A percentile compares a stretch with the other conserved stretches of the same genome.
These are phyloP conservation scores for Smittia sp. DNA, from an alignment of 2,888 invertebrate species.

Conservation along the genomic window DNA sequence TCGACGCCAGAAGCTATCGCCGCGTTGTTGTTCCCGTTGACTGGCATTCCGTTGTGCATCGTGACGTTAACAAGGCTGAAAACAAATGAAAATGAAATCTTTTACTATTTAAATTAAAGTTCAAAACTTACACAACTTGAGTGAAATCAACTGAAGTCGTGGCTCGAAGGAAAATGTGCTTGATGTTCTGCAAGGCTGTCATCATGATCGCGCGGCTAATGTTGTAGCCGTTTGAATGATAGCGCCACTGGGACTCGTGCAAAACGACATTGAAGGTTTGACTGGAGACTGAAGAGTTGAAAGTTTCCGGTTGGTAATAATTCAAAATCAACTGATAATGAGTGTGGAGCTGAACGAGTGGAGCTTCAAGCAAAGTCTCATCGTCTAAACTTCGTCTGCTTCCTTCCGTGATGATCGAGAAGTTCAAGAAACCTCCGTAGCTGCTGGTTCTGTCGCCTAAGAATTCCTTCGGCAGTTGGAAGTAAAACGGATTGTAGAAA, in stretches of 20 bases:
- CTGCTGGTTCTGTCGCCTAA: conserved; percentile 84
- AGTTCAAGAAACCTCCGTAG: conserved; percentile 85
- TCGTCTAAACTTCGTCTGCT: conserved; percentile 58
- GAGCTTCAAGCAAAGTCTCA: conserved; percentile 62
- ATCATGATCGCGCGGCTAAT: conserved; percentile 79
- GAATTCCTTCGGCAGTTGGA: conserved; percentile 70
- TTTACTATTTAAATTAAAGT: background rate
- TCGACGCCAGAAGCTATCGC: conserved; percentile 79
- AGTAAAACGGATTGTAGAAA: conserved; percentile 52
- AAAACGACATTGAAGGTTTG: conserved; percentile 58
- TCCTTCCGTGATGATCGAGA: conserved; percentile 68
- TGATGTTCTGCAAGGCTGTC: conserved; percentile 86
- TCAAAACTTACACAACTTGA: conserved; percentile 57
- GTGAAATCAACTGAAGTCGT: conserved; percentile 63
- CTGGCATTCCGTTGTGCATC: conserved; percentile 75
- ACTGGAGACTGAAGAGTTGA: conserved; percentile 46
- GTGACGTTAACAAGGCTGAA: conserved; percentile 70
- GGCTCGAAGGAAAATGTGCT: conserved; percentile 74
- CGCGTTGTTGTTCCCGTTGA: conserved; percentile 64
- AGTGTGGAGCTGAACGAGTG: conserved; percentile 79
- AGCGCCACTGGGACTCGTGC: conserved; percentile 75
- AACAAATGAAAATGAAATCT: conserved; percentile 47
- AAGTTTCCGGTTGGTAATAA: conserved; percentile 59
- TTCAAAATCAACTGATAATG: conserved; percentile 71
- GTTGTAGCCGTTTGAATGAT: conserved; percentile 53